phyloP scores from a whole-genome alignment of 2,888 invertebrate genomes.

The Dorcus parallelipipedus region DNA sequence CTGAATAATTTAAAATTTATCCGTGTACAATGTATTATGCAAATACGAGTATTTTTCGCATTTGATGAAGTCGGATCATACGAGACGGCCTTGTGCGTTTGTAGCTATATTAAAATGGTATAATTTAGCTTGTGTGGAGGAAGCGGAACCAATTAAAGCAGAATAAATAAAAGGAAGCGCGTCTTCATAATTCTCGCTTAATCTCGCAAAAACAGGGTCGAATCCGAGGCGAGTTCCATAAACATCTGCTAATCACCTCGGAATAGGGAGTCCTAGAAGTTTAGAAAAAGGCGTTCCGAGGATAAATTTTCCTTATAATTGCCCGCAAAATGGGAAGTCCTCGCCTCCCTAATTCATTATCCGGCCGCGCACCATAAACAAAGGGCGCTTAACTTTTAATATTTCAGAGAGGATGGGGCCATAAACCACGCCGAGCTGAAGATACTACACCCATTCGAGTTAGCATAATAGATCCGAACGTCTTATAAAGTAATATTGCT shows the following conservation, averaged over 20 bases:
- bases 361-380: conserved; percentile 20
- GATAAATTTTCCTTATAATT: conserved; percentile 34
- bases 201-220: conserved; percentile 13
- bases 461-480: conserved; percentile 1
- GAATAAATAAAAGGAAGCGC: conserved; percentile 6
- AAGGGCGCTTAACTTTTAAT: conserved; percentile 24
- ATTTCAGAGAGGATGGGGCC: conserved; percentile 11
- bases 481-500: conserved; percentile 2
- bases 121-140: neutral
- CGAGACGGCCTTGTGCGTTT: too few relatives aligned
- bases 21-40: too few relatives aligned
- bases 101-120: neutral
- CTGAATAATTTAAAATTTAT: too few relatives aligned
- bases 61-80: too few relatives aligned
- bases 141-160: neutral
- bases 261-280: conserved; percentile 20
- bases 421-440: neutral
- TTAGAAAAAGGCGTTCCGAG: conserved; percentile 28
- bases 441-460: neutral
- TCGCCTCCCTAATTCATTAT: conserved; percentile 26
- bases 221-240: conserved; percentile 27
- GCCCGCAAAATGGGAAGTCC: conserved; percentile 27
- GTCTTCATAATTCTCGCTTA: neutral
- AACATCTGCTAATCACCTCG: conserved; percentile 29
- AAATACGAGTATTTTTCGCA: too few relatives aligned